Percentiles rank a stretch among this genome's conserved stretches.
Conservation (phyloP, 2,888 invertebrate species). For the Odontothrips loti region DNA sequence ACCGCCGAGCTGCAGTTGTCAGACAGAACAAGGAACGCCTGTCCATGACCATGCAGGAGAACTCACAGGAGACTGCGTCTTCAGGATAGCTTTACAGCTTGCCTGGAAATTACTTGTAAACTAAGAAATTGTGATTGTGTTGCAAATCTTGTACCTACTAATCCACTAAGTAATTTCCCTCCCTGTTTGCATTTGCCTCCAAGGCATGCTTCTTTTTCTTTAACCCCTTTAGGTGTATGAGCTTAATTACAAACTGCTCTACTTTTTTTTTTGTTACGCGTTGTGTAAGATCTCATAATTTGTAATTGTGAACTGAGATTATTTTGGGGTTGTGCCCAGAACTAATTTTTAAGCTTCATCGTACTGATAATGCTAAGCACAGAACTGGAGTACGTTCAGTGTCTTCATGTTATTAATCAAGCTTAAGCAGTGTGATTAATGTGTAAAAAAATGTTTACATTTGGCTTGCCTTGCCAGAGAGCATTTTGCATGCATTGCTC, state of each 20-base stretch:
- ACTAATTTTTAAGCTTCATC: constrained; percentile 4
- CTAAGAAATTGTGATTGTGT: not conserved
- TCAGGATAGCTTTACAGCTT: constrained; percentile 55
- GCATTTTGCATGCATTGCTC: constrained; percentile 18
- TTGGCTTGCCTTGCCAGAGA: not conserved
- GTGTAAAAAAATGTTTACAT: not conserved
- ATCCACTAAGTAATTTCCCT: not conserved
- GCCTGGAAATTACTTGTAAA: not conserved
- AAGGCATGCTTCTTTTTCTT: not conserved
- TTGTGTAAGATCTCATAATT: constrained; percentile 21
- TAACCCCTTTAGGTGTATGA: not conserved
- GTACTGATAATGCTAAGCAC: constrained; percentile 26
- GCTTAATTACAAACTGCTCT: not conserved
- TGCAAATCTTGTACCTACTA: not conserved
- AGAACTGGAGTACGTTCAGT: not conserved
- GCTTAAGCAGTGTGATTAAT: constrained; percentile 18
- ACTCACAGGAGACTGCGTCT: constrained; percentile 54
- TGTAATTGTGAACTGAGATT: not conserved
- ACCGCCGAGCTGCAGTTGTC: constrained; percentile 84
- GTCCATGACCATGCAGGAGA: constrained; percentile 47
- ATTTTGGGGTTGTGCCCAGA: not conserved
- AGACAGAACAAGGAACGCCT: constrained; percentile 81
- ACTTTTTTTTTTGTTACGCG: not conserved
- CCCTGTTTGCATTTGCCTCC: not conserved
- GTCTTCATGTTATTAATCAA: constrained; percentile 5